Evolutionary conservation across 2,797 vertebrate species (phyloP), one percentile per base, ranked within the genome.

Genomic region (Coregonus sp.): DNA sequence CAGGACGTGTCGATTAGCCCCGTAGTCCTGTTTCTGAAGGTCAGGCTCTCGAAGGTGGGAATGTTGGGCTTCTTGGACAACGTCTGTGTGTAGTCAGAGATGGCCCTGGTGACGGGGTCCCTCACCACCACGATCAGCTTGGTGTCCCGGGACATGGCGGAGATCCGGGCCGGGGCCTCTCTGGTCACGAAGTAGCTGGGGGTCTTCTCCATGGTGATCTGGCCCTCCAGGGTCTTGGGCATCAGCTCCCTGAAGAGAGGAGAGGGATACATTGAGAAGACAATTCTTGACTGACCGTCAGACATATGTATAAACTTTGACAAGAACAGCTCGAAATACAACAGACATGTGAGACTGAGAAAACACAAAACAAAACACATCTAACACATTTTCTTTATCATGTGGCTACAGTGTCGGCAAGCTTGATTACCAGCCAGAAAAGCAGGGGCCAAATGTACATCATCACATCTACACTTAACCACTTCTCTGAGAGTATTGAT

Each of bases 11-110:
- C 95, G 73, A 95, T 95, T 79, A 96, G 93, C 66, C 95, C 94
- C 69, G 92, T 94, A 90, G 93, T 95, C 90, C 94, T 93, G 92
- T 96, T 96, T 92, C 94, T 95, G 84, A 95, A 96, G 66, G 94
- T 94, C 83, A 96, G 92, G 85, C 92, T 94, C 88, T 95, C 92
- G 61, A 95, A 96, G 0, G 94, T 91, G 78, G 95, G 94, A 81
- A 95, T 95, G 87, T 95, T 93, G 0, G 94, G 94, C 85, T 94
- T 94, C 89, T 96, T 96, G 37, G 94, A 95, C 82, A 96, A 86
- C 0, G 94, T 95, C 88, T 92, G 90, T 0, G 90, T 91, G 77
- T 91, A 91, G 81, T 91, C 90, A 6, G 90, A 92, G 76, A 92
- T 90, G 72, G 89, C 91, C 63, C 91, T 74, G 54, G 91, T 92